These are phyloP conservation scores for Meteorus cinctellus DNA, from an alignment of 2,888 invertebrate species.

Conservation along the genomic window DNA sequence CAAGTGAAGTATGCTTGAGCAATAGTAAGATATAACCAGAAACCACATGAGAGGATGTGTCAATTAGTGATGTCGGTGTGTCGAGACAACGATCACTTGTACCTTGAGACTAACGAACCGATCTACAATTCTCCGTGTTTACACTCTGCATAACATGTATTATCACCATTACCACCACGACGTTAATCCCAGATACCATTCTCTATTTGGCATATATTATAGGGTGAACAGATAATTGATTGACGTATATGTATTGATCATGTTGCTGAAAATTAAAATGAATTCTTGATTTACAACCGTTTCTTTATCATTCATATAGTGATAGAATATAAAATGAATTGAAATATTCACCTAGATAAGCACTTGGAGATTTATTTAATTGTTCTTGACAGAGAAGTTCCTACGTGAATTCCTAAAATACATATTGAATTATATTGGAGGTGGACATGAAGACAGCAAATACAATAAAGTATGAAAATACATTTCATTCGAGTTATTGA, in stretches of 20 bases:
- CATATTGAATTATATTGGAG: no score
- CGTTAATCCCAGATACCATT: not conserved
- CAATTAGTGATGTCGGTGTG: slow-evolving; percentile 48
- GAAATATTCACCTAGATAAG: not conserved
- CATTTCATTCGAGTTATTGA: no score
- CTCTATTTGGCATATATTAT: not conserved
- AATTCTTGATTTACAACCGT: no score
- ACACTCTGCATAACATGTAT: not conserved
- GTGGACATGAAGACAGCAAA: no score
- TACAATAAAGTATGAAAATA: no score
- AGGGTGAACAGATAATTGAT: no score
- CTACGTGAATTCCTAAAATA: no score
- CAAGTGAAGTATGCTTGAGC: not conserved
- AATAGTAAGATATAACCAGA: slow-evolving; percentile 40
- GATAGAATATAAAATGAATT: not conserved
- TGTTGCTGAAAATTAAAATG: no score
- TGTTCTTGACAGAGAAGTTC: no score
- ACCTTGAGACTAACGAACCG: slow-evolving; percentile 50
- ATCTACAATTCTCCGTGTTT: not conserved
- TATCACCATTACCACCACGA: not conserved
- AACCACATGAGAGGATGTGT: slow-evolving; percentile 48
- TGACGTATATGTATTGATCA: no score
- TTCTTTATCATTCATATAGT: not conserved
- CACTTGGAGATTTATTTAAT: no score
- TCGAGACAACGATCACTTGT: slow-evolving; percentile 32